Percentiles rank a stretch among this genome's conserved stretches.
Evolutionary conservation across 2,888 invertebrate genomes (phyloP).

Genomic region (Arctia plantaginis): DNA sequence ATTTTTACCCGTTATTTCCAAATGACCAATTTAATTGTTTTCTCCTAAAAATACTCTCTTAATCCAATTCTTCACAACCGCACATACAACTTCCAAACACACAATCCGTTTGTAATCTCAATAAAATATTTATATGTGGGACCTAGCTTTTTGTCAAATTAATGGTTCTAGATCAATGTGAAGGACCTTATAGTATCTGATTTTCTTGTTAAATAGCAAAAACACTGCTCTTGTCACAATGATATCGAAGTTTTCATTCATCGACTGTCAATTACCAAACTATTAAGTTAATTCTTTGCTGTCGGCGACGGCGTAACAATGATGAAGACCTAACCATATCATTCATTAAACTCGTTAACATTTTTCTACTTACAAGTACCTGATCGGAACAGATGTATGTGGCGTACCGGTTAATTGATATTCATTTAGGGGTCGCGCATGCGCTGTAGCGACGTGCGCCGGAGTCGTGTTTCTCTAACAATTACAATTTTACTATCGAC

Average conservation of each 20-base stretch:
- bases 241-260: neutral
- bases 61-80: no score
- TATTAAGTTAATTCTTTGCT: no score
- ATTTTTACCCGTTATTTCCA: no score
- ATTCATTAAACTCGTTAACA: conserved; percentile 12
- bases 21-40: no score
- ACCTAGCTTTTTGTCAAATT: no score
- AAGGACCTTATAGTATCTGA: no score
- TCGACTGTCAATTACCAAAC: neutral
- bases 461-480: conserved; percentile 42
- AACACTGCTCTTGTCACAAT: neutral
- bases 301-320: neutral
- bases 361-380: conserved; percentile 47
- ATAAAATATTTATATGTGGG: no score
- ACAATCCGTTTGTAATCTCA: no score
- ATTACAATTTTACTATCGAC: conserved; percentile 6
- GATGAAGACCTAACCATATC: neutral
- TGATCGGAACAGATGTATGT: conserved; percentile 63
- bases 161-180: no score
- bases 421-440: conserved; percentile 40
- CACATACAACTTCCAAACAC: no score
- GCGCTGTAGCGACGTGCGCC: conserved; percentile 36
- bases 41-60: no score
- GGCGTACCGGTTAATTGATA: conserved; percentile 64
- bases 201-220: neutral